Conservation (phyloP, 2,797 vertebrate species). For the Poeciliopsis paucimaculata region DNA sequence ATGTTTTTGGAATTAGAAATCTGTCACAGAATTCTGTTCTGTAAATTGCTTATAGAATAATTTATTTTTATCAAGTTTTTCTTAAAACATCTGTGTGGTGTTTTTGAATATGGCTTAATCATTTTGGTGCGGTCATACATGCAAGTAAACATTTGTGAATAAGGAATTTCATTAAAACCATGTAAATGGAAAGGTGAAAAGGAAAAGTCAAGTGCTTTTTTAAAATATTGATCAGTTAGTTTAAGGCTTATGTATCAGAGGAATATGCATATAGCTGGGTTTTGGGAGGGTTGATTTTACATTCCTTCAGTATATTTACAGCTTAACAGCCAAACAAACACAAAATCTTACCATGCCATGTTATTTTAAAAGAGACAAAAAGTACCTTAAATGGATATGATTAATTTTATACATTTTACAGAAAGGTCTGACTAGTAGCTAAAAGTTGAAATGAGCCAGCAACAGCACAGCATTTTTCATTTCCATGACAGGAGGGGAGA, state of each 20-base stretch:
- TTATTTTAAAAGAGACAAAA: neutral
- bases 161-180: neutral
- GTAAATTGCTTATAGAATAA: neutral
- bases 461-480: constrained; percentile 42
- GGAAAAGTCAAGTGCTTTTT: neutral
- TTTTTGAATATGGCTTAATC: neutral
- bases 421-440: neutral
- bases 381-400: neutral
- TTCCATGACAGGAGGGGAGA: constrained; percentile 17
- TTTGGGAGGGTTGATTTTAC: neutral
- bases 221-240: neutral
- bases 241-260: neutral
- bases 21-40: neutral
- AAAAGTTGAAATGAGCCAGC: constrained; percentile 41
- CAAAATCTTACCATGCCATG: neutral
- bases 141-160: neutral
- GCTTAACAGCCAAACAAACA: neutral
- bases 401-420: neutral
- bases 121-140: neutral
- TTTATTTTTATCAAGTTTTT: neutral
- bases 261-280: neutral
- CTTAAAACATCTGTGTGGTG: neutral
- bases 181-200: neutral
- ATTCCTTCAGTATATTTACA: neutral
- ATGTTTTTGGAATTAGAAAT: neutral